These are phyloP conservation scores for Nephrocerus scutellatus DNA, from an alignment of 2,888 invertebrate genomes.

Conservation along the genomic window DNA sequence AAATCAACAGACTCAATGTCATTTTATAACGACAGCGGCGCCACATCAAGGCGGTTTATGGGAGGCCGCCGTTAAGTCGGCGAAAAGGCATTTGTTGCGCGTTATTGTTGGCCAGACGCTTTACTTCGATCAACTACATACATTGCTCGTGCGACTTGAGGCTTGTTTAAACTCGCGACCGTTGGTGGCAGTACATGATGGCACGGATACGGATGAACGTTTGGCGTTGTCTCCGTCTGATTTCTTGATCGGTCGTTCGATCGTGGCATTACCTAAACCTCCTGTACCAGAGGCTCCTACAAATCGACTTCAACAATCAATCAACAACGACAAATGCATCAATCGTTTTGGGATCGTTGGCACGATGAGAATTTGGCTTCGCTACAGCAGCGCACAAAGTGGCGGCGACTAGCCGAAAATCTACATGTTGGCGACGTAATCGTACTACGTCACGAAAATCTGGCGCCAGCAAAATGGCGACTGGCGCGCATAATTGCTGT, in stretches of 20 bases:
- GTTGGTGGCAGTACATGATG: constrained; percentile 3
- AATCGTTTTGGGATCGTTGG: no score
- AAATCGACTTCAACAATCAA: no score
- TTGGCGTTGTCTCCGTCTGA: constrained; percentile 3
- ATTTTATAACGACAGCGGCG: constrained; percentile 11
- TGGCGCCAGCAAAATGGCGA: no score
- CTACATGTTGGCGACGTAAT: no score
- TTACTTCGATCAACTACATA: constrained; percentile 1
- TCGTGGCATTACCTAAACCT: no score
- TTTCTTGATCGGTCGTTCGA: constrained; percentile 6
- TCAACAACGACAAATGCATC: no score
- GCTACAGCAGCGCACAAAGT: no score
- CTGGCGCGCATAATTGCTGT: no score
- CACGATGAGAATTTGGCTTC: no score
- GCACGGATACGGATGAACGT: neutral
- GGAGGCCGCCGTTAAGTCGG: constrained; percentile 13
- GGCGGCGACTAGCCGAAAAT: no score
- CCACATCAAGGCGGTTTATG: constrained; percentile 14
- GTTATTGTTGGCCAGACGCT: constrained; percentile 4
- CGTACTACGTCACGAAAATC: no score
- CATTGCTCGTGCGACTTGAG: constrained; percentile 3
- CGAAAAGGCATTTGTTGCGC: constrained; percentile 13
- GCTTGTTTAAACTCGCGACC: constrained; percentile 4
- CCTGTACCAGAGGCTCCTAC: no score
- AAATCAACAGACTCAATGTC: constrained; percentile 6